phyloP scores from a whole-genome alignment of 1,140 invertebrate genomes.

The Sycophaga agraensis region DNA sequence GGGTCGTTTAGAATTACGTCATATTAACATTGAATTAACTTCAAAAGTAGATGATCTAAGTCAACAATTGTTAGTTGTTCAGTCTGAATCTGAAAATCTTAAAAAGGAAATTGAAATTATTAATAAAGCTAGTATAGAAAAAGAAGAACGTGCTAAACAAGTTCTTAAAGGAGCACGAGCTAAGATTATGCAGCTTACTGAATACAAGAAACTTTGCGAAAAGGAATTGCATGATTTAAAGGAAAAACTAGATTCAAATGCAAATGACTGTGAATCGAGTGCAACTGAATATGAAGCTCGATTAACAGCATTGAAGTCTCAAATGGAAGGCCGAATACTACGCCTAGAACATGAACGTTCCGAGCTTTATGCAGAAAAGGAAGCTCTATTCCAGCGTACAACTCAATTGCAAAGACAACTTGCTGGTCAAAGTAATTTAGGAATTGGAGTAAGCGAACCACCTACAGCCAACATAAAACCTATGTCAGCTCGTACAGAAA shows the following conservation, averaged over 20 bases:
- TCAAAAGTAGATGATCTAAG: conserved; percentile 66
- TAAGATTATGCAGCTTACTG: conserved; percentile 69
- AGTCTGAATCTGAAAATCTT: conserved; percentile 67
- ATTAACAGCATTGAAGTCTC: conserved; percentile 66
- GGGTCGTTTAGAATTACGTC: conserved; percentile 58
- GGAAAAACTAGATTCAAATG: conserved; percentile 57
- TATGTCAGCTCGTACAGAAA: conserved; percentile 80
- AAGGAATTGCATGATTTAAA: conserved; percentile 65
- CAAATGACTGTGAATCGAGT: conserved; percentile 35
- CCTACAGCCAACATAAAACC: conserved; percentile 93
- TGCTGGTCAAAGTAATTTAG: conserved; percentile 67
- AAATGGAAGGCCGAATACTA: conserved; percentile 71
- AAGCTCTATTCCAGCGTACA: conserved; percentile 71
- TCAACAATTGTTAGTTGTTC: conserved; percentile 60
- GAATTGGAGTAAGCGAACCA: conserved; percentile 66
- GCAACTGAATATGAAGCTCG: conserved; percentile 62
- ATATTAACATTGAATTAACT: conserved; percentile 47
- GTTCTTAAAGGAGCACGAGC: conserved; percentile 72
- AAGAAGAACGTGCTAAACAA: conserved; percentile 73
- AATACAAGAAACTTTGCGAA: conserved; percentile 64
- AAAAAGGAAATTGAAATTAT: conserved; percentile 72
- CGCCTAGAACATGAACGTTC: conserved; percentile 76
- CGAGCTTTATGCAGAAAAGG: conserved; percentile 68
- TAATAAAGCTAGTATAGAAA: conserved; percentile 65
- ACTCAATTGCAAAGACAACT: conserved; percentile 78